Conservation (phyloP, 2,888 invertebrate species). For the Sericinus montela region DNA sequence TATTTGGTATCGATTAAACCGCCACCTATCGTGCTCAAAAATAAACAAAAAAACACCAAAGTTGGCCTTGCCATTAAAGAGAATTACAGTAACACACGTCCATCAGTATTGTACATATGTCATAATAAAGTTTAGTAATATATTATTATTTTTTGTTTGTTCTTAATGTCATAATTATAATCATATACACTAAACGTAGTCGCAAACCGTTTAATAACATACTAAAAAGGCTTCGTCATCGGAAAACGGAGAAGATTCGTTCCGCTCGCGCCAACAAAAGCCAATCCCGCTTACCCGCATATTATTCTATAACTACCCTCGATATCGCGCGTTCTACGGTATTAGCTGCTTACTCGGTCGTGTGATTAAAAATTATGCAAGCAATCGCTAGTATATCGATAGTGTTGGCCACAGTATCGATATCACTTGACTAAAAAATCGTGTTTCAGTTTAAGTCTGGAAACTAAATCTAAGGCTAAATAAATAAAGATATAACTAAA, state of each 20-base stretch:
- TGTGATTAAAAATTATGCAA: slow-evolving; percentile 78
- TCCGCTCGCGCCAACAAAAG: slow-evolving; percentile 29
- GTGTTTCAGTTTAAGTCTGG: too few relatives aligned
- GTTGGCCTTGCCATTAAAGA: too few relatives aligned
- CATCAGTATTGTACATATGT: too few relatives aligned
- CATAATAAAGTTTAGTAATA: too few relatives aligned
- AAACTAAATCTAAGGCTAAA: too few relatives aligned
- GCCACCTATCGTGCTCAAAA: too few relatives aligned
- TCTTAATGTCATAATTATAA: not conserved
- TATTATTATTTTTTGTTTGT: too few relatives aligned
- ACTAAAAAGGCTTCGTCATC: slow-evolving; percentile 10
- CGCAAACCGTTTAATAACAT: slow-evolving; percentile 5
- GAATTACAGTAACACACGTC: too few relatives aligned
- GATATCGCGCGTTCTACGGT: slow-evolving; percentile 62
- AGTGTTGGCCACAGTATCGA: slow-evolving; percentile 27
- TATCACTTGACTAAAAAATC: not conserved
- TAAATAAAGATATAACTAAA: too few relatives aligned
- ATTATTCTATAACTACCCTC: slow-evolving; percentile 35
- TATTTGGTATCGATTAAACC: too few relatives aligned
- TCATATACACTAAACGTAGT: not conserved
- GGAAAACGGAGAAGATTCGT: slow-evolving; percentile 27
- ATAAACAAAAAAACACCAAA: too few relatives aligned
- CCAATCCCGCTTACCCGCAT: slow-evolving; percentile 25
- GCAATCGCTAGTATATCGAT: slow-evolving; percentile 34
- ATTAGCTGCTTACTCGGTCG: slow-evolving; percentile 76